Evolutionary conservation across 1,140 invertebrate species (phyloP), one percentile per base, ranked within the genome.

Genomic region (Glomeris maerens): DNA sequence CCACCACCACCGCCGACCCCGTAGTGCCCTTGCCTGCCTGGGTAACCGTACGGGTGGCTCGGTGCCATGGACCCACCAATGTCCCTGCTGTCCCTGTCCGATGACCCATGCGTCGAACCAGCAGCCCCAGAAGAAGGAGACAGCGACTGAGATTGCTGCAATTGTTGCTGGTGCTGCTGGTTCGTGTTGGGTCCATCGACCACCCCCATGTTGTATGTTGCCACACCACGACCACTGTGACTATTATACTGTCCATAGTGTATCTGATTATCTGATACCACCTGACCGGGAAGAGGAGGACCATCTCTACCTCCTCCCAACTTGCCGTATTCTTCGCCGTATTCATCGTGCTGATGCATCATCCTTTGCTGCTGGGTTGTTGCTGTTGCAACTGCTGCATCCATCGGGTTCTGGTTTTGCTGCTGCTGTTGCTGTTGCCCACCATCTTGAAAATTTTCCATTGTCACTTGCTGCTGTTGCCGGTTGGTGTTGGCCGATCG

Each of bases 371-470:
- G 31, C 10, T 36, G 31, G 17, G 31, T 10, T 10, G 10, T 10
- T 10, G 10, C 10, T 10, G 10, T 10, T 10, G 31, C 17, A 36
- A 10, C 10, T 10, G 31, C 10, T 17, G 31, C 10, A 36, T 36
- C 17, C 10, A 10, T 36, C 17, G 31, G 17, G 10, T 36, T 17
- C 10, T 10, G 10, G 31, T 36, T 36, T 10, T 10, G 10, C 31
- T 10, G 10, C 31, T 10, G 25, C 26, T 38, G 25, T 10, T 47
- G 46, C 21, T 47, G 25, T 22, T n/a, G 26, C 7, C 46, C 46
- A 17, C 46, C 46, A 47, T 47, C 46, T 47, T 47, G 46, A 47
- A 47, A 47, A 47, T 38, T 47, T 47, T 47, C 46, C 46, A 47
- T 47, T 47, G 46, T 47, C 46, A 47, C 46, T 7, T n/a, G n/a